Base-by-base conservation (phyloP, 2,888 invertebrate species). In the Thelaira solivaga region DNA sequence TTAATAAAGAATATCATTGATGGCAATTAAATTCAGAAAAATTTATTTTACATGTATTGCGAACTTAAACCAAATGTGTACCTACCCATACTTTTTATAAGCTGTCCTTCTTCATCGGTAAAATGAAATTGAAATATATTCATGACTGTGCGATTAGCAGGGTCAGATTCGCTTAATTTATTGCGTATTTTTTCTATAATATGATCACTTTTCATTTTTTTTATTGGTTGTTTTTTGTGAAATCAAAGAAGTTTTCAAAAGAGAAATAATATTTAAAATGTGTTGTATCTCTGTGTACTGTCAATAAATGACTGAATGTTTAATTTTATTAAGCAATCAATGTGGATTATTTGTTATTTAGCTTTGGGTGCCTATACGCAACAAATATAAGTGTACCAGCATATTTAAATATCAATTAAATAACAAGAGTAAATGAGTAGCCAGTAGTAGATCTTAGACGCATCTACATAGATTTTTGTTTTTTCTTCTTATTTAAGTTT, bases 171-270 rank as follows among this genome's bases (percentile, higher is more conserved):
- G 81, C 83, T 83, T 2, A 88, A 81, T 78, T 87, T 88, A 39
- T 83, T 83, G 36, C 86, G 85, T 45, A 88, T 88, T 82, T 88
- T 88, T 59, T 89, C 88, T 69, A 88, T 86, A 39, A 89, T 87
- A 62, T 83, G 80, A 79, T 88, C 87, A 77, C 88, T 88, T 80
- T 85, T 86, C 88, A 88, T 88, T 47, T 64, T 81, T n/a, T n/a
- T n/a, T n/a, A n/a, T n/a, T n/a, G n/a, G n/a, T n/a, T n/a, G n/a
- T 31, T 5, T 20, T 51, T 11, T n/a, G 18, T 34, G 31, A 29
- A 59, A 11, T 43, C 13, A 26, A 22, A 49, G n/a, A 45, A 43
- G 36, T 34, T 2, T 31, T 49, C 22, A 20, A 13, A 64, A 39
- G 34, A n/a, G 34, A 36, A 36, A 29, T 16, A 24, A 10, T 11